These are phyloP conservation scores for Molossus molossus DNA, from an alignment of 2,797 vertebrate genomes.

Conservation along the genomic window DNA sequence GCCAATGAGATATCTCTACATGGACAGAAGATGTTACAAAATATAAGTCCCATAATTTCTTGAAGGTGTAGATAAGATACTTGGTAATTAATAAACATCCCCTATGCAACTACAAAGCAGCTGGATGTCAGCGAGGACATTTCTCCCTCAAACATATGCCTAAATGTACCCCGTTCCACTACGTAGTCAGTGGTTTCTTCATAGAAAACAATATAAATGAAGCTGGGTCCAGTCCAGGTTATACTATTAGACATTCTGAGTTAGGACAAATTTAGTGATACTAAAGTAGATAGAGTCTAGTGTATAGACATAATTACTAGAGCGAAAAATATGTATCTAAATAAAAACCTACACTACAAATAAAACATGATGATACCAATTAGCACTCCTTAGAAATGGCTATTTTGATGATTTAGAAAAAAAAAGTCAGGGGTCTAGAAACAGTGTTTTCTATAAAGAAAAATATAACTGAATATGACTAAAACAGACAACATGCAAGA, in stretches of 20 bases:
- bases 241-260: slow-evolving; percentile 31
- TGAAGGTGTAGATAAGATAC: slow-evolving; percentile 34
- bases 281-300: background rate
- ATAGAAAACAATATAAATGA: slow-evolving; percentile 43
- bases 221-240: background rate
- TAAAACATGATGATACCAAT: slow-evolving; percentile 67
- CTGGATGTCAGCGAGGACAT: slow-evolving; percentile 23
- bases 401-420: background rate
- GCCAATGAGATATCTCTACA: slow-evolving; percentile 53
- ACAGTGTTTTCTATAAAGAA: slow-evolving; percentile 58
- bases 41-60: slow-evolving; percentile 37
- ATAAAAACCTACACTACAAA: slow-evolving; percentile 29
- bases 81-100: slow-evolving; percentile 56
- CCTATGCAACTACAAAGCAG: slow-evolving; percentile 37
- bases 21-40: slow-evolving; percentile 66
- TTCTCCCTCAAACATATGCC: slow-evolving; percentile 56
- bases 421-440: slow-evolving; percentile 13
- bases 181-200: slow-evolving; percentile 46
- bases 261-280: slow-evolving; percentile 43
- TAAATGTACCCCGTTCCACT: slow-evolving; percentile 20
- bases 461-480: background rate
- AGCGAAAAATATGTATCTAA: slow-evolving; percentile 45
- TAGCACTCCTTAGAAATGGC: slow-evolving; percentile 32
- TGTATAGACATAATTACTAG: slow-evolving; percentile 35
- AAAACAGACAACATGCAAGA: slow-evolving; percentile 23